These are phyloP conservation scores for Apomyelois bistriatella DNA, from an alignment of 2,888 invertebrate species.

Conservation along the genomic window DNA sequence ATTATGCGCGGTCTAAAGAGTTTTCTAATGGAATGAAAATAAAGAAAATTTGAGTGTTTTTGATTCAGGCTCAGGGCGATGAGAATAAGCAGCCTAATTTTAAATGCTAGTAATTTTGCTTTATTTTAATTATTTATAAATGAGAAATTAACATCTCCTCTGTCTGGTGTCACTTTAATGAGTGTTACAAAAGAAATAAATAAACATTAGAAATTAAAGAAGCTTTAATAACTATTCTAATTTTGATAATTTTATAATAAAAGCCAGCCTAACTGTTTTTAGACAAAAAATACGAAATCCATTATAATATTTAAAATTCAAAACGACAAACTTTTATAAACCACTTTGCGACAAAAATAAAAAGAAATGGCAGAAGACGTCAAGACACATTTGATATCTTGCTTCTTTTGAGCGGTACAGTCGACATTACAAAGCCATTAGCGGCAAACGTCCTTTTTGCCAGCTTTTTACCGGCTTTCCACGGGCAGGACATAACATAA, in stretches of 20 bases:
- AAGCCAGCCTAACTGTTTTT: no score
- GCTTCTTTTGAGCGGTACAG: constrained; percentile 20
- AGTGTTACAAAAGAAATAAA: no score
- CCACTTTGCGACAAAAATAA: constrained; percentile 2
- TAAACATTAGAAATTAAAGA: no score
- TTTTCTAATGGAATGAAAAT: constrained; percentile 44
- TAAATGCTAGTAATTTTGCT: no score
- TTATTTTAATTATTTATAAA: no score
- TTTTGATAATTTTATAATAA: no score
- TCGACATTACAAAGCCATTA: constrained; percentile 55
- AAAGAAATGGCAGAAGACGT: constrained; percentile 9
- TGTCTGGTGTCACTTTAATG: no score
- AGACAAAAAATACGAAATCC: neutral
- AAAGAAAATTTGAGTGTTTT: constrained; percentile 17
- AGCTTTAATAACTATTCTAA: no score
- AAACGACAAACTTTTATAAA: neutral
- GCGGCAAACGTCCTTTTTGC: constrained; percentile 43
- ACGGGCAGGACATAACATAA: constrained; percentile 45
- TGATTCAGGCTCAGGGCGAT: neutral
- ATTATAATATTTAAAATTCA: constrained; percentile 1
- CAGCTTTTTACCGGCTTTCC: constrained; percentile 30
- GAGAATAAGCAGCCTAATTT: neutral
- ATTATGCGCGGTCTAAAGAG: constrained; percentile 14
- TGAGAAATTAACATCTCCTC: no score
- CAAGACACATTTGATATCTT: constrained; percentile 16